Conservation (phyloP, 2,113 vertebrate genomes). For the Cochlearius cochlearius region DNA sequence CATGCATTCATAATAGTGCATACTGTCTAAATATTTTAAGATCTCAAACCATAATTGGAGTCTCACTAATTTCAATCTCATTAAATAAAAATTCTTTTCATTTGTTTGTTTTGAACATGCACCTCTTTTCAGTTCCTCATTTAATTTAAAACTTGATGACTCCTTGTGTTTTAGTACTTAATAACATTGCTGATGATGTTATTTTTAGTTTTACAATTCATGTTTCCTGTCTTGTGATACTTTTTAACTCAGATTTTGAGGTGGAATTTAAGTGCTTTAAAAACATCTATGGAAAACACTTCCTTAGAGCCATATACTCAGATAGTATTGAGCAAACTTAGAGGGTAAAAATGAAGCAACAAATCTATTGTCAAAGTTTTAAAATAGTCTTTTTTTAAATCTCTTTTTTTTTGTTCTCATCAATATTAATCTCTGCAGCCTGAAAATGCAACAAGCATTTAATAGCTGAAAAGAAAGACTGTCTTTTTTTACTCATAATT, state of each 20-base stretch:
- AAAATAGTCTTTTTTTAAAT: not conserved
- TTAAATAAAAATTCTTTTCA: not conserved
- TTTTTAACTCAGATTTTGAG: not conserved
- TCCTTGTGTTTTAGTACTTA: not conserved
- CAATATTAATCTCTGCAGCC: not conserved
- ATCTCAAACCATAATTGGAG: not conserved
- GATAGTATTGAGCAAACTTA: not conserved
- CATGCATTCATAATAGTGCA: not conserved
- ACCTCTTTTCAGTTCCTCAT: not conserved
- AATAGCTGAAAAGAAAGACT: not conserved
- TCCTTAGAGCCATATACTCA: not conserved
- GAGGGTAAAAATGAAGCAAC: not conserved
- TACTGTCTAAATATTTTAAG: not conserved
- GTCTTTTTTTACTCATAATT: not conserved
- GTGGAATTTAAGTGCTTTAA: not conserved
- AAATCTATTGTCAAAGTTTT: not conserved
- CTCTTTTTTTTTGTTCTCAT: not conserved
- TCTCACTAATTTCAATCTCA: constrained; percentile 4
- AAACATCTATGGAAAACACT: not conserved
- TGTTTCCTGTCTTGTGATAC: not conserved
- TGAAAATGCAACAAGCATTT: not conserved
- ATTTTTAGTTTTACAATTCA: not conserved
- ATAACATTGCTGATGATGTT: not conserved
- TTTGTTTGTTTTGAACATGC: constrained; percentile 26
- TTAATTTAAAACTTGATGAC: not conserved